Conservation (phyloP, 2,113 vertebrate species). For the Rhineura floridana region DNA sequence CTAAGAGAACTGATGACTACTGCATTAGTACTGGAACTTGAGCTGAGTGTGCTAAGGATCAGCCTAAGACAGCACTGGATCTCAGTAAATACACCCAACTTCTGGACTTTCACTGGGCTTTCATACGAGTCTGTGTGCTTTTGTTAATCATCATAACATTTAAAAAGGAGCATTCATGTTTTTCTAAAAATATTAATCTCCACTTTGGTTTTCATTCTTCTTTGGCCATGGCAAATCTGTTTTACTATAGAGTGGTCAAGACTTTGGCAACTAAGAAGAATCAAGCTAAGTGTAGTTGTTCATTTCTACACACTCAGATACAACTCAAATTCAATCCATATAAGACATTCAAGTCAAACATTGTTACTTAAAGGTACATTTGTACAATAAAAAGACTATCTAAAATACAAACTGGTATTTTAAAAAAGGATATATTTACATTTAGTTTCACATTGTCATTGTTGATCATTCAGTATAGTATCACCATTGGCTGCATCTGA, state of each 20-base stretch:
- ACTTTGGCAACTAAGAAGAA: not conserved
- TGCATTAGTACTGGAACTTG: not conserved
- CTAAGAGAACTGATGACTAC: not conserved
- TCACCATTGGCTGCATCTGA: not conserved
- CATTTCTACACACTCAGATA: not conserved
- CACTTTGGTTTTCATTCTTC: not conserved
- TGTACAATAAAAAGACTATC: not conserved
- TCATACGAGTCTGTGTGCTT: not conserved
- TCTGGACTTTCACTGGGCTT: not conserved
- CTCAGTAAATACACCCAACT: not conserved
- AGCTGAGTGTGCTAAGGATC: not conserved
- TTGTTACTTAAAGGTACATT: not conserved
- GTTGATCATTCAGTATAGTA: not conserved
- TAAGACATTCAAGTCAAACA: not conserved
- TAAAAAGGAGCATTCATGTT: not conserved
- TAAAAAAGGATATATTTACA: conserved; percentile 26
- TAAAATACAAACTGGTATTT: conserved; percentile 6
- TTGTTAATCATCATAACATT: not conserved
- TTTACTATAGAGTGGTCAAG: not conserved
- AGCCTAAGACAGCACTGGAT: not conserved
- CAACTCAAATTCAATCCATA: not conserved
- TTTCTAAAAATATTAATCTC: not conserved
- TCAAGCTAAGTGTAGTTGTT: not conserved
- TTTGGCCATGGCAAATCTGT: not conserved
- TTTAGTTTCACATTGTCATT: conserved; percentile 30